Percentiles rank a stretch among this genome's conserved stretches.
Conservation (phyloP, 1,140 invertebrate species). For the Lepidurus arcticus region DNA sequence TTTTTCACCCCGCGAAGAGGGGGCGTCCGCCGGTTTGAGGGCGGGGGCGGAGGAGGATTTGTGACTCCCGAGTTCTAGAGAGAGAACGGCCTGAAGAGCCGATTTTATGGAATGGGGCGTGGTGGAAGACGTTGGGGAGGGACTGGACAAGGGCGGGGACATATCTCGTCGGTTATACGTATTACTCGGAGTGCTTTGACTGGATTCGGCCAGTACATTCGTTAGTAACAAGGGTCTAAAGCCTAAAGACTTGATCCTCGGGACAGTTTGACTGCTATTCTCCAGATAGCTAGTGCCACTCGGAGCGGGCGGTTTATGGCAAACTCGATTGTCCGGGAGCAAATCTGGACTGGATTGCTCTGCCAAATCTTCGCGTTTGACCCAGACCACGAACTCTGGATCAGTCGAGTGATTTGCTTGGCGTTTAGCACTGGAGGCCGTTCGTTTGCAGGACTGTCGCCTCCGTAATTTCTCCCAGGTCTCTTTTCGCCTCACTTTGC, state of each 20-base stretch:
- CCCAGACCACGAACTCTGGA: conserved; percentile 28
- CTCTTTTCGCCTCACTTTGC: conserved; percentile 26
- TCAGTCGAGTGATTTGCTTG: not conserved
- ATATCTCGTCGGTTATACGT: not conserved
- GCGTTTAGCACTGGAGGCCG: not conserved
- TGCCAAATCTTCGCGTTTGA: conserved; percentile 1
- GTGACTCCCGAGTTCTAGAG: conserved; percentile 24
- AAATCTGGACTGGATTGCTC: not conserved
- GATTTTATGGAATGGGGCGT: conserved; percentile 30
- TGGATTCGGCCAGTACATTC: not conserved
- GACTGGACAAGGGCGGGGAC: not conserved
- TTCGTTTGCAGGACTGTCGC: conserved; percentile 33
- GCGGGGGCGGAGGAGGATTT: conserved; percentile 30
- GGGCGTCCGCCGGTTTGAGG: conserved; percentile 8
- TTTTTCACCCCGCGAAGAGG: not conserved
- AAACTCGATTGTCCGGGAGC: not conserved
- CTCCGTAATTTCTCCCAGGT: conserved; percentile 33
- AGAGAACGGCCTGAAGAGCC: conserved; percentile 30
- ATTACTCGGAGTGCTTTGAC: not conserved
- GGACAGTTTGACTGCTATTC: not conserved
- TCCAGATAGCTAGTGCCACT: not conserved
- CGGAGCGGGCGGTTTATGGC: not conserved
- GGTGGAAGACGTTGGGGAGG: not conserved
- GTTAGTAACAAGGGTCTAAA: not conserved
- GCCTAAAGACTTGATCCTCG: not conserved